Percentiles rank a stretch among this genome's conserved stretches.
phyloP scores from a whole-genome alignment of 2,113 vertebrate genomes.

The Thunnus maccoyii region DNA sequence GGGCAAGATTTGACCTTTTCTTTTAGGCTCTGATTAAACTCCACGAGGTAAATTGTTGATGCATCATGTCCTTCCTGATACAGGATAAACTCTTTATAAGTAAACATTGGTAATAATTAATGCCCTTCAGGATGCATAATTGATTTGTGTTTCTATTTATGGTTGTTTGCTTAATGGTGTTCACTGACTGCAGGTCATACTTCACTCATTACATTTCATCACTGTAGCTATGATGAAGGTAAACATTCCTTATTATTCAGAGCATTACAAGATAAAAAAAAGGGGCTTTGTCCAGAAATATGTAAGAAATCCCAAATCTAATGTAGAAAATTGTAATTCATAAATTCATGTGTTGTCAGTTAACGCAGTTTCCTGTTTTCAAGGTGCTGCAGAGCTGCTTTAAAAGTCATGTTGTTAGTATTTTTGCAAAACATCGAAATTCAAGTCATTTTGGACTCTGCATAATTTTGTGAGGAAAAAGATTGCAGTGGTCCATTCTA shows the following conservation, averaged over 20 bases:
- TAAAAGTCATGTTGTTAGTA: conserved; percentile 9
- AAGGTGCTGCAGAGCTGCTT: not conserved
- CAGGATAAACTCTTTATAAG: conserved; percentile 18
- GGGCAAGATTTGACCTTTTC: conserved; percentile 2
- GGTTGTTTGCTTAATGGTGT: conserved; percentile 28
- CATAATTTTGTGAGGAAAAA: conserved; percentile 37
- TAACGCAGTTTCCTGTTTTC: not conserved
- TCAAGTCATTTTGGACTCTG: conserved; percentile 30
- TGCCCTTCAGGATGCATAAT: conserved; percentile 22
- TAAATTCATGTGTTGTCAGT: not conserved
- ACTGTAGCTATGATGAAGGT: not conserved
- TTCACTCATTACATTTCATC: conserved; percentile 26
- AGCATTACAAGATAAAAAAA: not conserved
- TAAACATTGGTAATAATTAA: conserved; percentile 48
- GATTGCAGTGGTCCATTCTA: conserved; percentile 29
- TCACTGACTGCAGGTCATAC: conserved; percentile 16
- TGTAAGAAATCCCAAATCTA: not conserved
- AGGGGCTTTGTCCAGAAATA: not conserved
- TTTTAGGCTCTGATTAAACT: conserved; percentile 37
- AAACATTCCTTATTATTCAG: not conserved
- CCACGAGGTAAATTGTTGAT: conserved; percentile 40
- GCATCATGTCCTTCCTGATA: conserved; percentile 27
- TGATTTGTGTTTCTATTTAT: conserved; percentile 43
- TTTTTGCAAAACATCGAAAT: conserved; percentile 26
- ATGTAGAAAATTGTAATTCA: not conserved